Base-by-base conservation (phyloP, 2,797 vertebrate species). In the Champsocephalus gunnari region DNA sequence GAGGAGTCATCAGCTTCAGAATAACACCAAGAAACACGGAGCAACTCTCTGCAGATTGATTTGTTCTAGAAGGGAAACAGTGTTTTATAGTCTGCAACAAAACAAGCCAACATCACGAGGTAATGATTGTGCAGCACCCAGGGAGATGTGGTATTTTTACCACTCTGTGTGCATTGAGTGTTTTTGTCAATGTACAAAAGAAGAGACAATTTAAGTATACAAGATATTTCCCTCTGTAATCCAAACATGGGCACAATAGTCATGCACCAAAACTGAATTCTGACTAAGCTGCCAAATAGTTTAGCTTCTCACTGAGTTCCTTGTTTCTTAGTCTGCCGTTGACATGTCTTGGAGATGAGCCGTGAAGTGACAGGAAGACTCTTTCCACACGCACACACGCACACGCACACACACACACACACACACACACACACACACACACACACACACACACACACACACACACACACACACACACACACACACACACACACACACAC, bases 101-200 rank as follows among this genome's bases (percentile, higher is more conserved):
- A 28, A 83, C 83, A 81, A 81, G 59, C 58, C 32, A 11, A 64
- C 85, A 84, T 86, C 75, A 86, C 73, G 82, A 74, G 67, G 79
- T 83, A 70, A 84, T 78, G 87, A 89, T 85, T 87, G 81, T 76
- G 79, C 70, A 70, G 75, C 85, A 72, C 66, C 75, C 61, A 48
- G 76, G 81, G 81, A 83, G 84, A 81, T 59, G 74, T 45, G 81
- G 74, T 92, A 92, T 90, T 89, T 92, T 88, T 89, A 88, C 79
- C 45, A 47, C 77, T 73, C 79, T 80, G 89, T 89, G 87, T 84
- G 85, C 80, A 89, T 80, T 82, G 86, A 85, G 81, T 72, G 81
- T 71, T 87, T 88, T 79, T 81, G 80, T 91, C 83, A 73, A 60
- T 60, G 80, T 14, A 68, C 82, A 80, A 77, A 73, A 58, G 74